Evolutionary conservation across 2,797 vertebrate genomes (phyloP), one percentile per base, ranked within the genome.

Genomic region (Myotis vivesi): DNA sequence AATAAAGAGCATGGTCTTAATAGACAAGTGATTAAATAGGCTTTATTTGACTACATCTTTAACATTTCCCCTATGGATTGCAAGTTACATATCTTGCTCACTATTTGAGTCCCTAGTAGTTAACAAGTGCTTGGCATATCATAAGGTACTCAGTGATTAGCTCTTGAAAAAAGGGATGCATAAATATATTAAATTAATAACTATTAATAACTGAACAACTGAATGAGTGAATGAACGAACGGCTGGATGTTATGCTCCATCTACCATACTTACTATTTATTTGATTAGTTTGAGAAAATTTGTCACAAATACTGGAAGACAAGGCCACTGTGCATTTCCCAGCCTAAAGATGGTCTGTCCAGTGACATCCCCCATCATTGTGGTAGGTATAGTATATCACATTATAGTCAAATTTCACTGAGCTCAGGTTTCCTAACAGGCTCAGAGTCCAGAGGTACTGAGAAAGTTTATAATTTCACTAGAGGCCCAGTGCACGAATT

Each of bases 11-110:
- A 36, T 11, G 12, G 36, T 66, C 36, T 79, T 87, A 59, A 49
- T 44, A 51, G 16, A 87, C 19, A 57, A 59, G n/a, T 38, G 44
- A 44, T 41, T 30, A 16, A 77, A 38, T 17, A 59, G 49, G 77
- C 25, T 90, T 87, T 72, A n/a, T 36, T 92, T 80, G 90, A 75
- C 55, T 8, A n/a, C 4, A 33, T 79, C 38, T 46, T 22, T 88
- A 72, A 73, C 19, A 10, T 68, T 83, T 55, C 10, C 57, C 3
- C 12, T n/a, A 49, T 19, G 59, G 57, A 10, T n/a, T 49, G 2
- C 6, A 80, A 76, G 46, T 49, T 41, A 30, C 53, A 7, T 41
- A 11, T 6, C 28, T 46, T 62, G 15, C 38, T 64, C 19, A 49
- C 44, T 64, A 33, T 53, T 66, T 90, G 16, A 68, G 30, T 75